Base-by-base conservation (phyloP, 2,888 invertebrate genomes). In the Temnothorax unifasciatus region DNA sequence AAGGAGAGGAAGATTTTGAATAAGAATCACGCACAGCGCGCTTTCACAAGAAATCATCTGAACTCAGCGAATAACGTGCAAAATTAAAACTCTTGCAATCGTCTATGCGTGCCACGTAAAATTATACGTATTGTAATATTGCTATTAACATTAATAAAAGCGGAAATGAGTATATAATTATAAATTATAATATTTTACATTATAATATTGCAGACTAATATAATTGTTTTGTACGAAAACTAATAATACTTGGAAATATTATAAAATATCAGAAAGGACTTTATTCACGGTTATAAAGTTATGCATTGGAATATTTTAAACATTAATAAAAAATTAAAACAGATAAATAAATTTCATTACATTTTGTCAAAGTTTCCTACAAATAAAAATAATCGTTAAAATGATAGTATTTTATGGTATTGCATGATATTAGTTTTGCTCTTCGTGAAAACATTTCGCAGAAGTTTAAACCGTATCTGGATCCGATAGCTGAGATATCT, bases 371-470 rank as follows among this genome's bases (percentile, higher is more conserved):
- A 74, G 6, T 61, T 21, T 25, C 9, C 47, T 9, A 0, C 25
- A 66, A 63, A 50, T 21, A 34, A 41, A 41, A 54, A 54, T 1
- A 1, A 29, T 64, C 13, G 13, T 64, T 3, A 52, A 21, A 2
- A 2, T 29, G 3, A 52, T n/a, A 41, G 11, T 47, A 21, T 34
- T 47, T 25, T 18, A 8, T 21, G 41, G 11, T 3, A 47, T 29
- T 21, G 66, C 41, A 41, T 18, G 38, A 64, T 29, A 21, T 64
- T 25, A 64, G 59, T 79, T 54, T 34, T 59, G 15, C 47, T 44
- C 34, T 29, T 13, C 8, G 59, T 59, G 3, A 79, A 59, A 71
- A 57, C 21, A 47, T 34, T 71, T 34, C 34, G 34, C 21, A 59
- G 47, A 47, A 79, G 59, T 69, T 29, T 44, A 52, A 44, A 54